Percentiles rank a stretch among this genome's conserved stretches.
phyloP scores from a whole-genome alignment of 2,797 vertebrate species.

The Esox masquinongy region DNA sequence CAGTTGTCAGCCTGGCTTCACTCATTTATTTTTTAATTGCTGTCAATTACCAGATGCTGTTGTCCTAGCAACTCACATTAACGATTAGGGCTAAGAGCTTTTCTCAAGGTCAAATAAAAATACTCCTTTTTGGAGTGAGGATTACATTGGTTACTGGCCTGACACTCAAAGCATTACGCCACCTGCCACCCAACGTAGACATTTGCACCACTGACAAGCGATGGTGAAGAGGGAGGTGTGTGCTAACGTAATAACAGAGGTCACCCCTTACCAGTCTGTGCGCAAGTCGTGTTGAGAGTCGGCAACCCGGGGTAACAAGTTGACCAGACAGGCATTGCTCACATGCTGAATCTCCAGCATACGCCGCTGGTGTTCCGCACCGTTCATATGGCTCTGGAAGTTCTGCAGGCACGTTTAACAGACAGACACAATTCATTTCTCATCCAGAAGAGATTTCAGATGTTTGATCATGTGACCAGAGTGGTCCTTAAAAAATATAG shows the following conservation, averaged over 20 bases:
- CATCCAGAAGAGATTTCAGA: not conserved
- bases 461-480: too few relatives aligned
- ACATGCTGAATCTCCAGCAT: constrained; percentile 84
- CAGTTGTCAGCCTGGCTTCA: not conserved
- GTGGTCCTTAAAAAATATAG: too few relatives aligned
- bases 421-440: not conserved
- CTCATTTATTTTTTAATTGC: too few relatives aligned
- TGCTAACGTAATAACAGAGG: not conserved
- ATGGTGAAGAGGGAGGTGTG: not conserved
- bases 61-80: too few relatives aligned
- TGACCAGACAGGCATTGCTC: constrained; percentile 80
- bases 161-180: too few relatives aligned
- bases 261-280: constrained; percentile 41
- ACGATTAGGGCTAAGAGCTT: too few relatives aligned
- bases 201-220: not conserved
- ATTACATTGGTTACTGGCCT: too few relatives aligned
- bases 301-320: constrained; percentile 65
- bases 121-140: too few relatives aligned
- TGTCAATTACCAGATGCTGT: too few relatives aligned
- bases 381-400: constrained; percentile 89
- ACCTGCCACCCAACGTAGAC: too few relatives aligned
- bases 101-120: too few relatives aligned
- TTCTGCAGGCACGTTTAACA: constrained; percentile 65
- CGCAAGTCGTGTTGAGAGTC: constrained; percentile 34
- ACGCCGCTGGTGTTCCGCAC: constrained; percentile 81